Evolutionary conservation across 2,888 invertebrate species (phyloP).

Genomic region (Dasysyrphus albostriatus): DNA sequence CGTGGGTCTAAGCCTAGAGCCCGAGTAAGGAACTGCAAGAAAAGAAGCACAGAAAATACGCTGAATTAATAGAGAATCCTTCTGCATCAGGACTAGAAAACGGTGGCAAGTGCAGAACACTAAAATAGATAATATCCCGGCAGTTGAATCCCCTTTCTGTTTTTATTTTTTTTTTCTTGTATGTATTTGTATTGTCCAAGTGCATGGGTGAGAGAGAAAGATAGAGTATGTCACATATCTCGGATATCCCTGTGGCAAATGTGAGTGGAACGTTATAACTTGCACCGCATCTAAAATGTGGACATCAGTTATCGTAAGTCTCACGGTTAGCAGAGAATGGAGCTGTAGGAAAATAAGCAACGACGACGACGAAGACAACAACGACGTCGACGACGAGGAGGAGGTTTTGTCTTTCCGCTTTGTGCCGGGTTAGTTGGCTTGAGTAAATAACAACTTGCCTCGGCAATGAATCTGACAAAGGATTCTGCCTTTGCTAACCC

Average conservation of each 20-base stretch:
- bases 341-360: constrained; percentile 1
- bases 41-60: constrained; percentile 69
- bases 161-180: background rate
- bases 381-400: background rate
- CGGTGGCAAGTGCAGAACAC: constrained; percentile 55
- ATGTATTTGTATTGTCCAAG: constrained; percentile 2
- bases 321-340: constrained; percentile 42
- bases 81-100: constrained; percentile 45
- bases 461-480: constrained; percentile 71
- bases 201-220: constrained; percentile 11
- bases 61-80: constrained; percentile 60
- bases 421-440: constrained; percentile 66
- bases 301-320: constrained; percentile 68
- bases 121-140: constrained; percentile 59
- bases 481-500: constrained; percentile 54
- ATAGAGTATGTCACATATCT: constrained; percentile 41
- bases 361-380: background rate
- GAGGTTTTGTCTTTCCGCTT: constrained; percentile 56
- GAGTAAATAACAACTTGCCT: constrained; percentile 70
- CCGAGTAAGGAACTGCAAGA: constrained; percentile 55
- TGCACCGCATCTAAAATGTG: constrained; percentile 58
- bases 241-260: constrained; percentile 29
- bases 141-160: constrained; percentile 2
- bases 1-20: constrained; percentile 37
- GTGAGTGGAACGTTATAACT: constrained; percentile 42